Evolutionary conservation across 2,797 vertebrate species (phyloP), one percentile per base, ranked within the genome.

Genomic region (Cuculus canorus): DNA sequence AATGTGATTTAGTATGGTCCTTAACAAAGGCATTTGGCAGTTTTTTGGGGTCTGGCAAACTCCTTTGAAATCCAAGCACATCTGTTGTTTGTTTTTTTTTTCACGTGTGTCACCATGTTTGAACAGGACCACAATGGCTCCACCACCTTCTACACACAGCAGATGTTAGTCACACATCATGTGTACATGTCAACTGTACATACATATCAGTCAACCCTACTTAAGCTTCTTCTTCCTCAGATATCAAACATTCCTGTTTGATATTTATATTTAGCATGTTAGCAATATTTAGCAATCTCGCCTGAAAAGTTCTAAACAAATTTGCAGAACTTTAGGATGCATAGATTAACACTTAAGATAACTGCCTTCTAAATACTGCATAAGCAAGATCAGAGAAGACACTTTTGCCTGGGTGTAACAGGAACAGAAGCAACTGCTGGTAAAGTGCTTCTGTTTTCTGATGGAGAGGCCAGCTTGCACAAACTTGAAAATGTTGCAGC

Each of bases 161-260:
- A 87, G 33, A 76, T 75, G n/a, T 66, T 53, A 69, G 13, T 8
- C 4, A 1, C 9, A 4, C 23, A 33, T 41, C 37, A 30, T 1
- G 2, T 0, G 0, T n/a, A 61, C 4, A 1, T 3, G 25, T 32
- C 30, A 82, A 39, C 23, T 33, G 35, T 41, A 22, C 2, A 2
- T 50, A 76, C 5, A 2, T 21, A 3, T 13, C 68, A 28, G 7
- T 41, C 50, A 82, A 15, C 25, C 13, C 9, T 61, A 3, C 39
- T 84, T 79, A 78, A 89, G 7, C 25, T 37, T 61, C 37, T 69
- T 78, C 23, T 17, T 86, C 57, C 41, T 52, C 61, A 86, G 32
- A 39, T 72, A 33, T 41, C 43, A 66, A 65, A 50, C 6, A 21
- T 16, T 10, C 7, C 17, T 68, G 37, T 79, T 86, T 8, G 32